phyloP scores from a whole-genome alignment of 2,888 invertebrate genomes.

The Xestoiulus laeticollis region DNA sequence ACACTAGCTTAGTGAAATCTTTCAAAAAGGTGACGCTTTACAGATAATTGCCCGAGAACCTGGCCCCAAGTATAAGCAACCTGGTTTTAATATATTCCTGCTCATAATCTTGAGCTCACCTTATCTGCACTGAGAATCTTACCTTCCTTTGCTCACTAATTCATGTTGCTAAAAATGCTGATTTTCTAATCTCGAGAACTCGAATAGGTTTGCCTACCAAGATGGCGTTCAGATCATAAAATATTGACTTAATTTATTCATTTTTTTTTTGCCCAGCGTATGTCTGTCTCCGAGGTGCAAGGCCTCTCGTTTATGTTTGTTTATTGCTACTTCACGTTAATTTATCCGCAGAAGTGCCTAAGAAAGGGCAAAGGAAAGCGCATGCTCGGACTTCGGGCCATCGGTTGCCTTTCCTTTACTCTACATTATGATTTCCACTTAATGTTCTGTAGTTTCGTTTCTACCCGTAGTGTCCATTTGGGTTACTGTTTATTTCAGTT shows the following conservation, averaged over 20 bases:
- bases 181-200: not conserved
- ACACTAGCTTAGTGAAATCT: not conserved
- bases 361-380: not conserved
- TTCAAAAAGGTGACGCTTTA: not conserved
- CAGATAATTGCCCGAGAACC: not conserved
- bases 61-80: not conserved
- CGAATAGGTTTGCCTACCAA: not conserved
- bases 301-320: conserved; percentile 25
- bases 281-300: not conserved
- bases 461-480: conserved; percentile 5
- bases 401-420: not conserved
- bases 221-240: not conserved
- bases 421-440: not conserved
- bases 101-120: not conserved
- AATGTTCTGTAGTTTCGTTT: conserved; percentile 5
- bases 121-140: not conserved
- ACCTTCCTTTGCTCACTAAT: not conserved
- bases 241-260: not conserved
- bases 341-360: conserved; percentile 21
- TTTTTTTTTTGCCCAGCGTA: not conserved
- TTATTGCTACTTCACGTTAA: not conserved
- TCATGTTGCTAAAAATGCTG: not conserved
- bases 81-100: not conserved
- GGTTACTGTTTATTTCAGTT: not conserved
- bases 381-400: not conserved